Evolutionary conservation across 2,888 invertebrate genomes (phyloP), one percentile per base, ranked within the genome.

Genomic region (Aelia acuminata): DNA sequence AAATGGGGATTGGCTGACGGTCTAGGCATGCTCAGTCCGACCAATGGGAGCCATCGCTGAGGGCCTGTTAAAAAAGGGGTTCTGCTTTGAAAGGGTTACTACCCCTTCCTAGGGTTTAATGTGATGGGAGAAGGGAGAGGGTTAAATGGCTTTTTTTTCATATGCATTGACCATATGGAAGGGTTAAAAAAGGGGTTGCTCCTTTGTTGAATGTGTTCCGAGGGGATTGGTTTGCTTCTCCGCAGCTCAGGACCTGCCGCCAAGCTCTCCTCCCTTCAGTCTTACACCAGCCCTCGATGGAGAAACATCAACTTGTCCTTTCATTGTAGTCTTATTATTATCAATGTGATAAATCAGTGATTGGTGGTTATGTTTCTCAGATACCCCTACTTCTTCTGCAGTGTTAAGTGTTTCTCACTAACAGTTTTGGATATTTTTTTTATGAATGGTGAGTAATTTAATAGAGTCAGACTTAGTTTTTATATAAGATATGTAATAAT

Each of bases 141-240:
- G 85, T 85, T 85, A 85, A 85, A 85, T 85, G 85, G 35, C 20
- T 50, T 84, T 85, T 85, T 85, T 85, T 53, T 39, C 39, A 53
- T 49, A 85, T n/a, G 57, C 10, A 15, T 53, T 85, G 11, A 35
- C 89, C 87, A 70, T 89, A 88, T 87, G 88, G 87, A 89, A 89
- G 89, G 89, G 89, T 88, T 87, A 87, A 89, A 89, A 89, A 87
- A 88, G 88, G 88, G 88, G 87, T 88, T 57, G 84, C 87, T 84
- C 49, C 75, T 86, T 89, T 87, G 87, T 89, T 84, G 39, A 48
- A 48, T 47, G 47, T 47, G 48, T 31, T 84, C 48, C 84, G 84
- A 75, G 18, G 75, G 75, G 75, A 43, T 75, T 75, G 39, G 39
- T 22, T 57, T 57, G 53, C 35, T 22, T 75, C 75, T 75, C 75